These are phyloP conservation scores for Omphaloscelis lunosa DNA, from an alignment of 2,888 invertebrate species.

Conservation along the genomic window DNA sequence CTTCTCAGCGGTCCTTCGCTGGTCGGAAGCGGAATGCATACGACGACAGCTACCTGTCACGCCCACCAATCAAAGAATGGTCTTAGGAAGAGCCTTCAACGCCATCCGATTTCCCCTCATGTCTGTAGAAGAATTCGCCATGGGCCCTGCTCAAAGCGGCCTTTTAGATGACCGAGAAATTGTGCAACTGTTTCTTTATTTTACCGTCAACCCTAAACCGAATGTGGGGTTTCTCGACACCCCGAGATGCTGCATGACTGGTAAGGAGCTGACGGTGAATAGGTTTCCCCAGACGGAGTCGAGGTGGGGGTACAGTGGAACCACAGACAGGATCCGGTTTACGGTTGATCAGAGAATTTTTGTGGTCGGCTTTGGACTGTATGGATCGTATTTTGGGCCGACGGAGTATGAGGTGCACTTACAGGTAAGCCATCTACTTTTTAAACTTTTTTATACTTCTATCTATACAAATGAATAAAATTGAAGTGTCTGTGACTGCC, in stretches of 20 bases:
- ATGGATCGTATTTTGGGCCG: conserved; percentile 95
- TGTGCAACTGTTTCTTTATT: conserved; percentile 93
- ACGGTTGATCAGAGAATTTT: conserved; percentile 95
- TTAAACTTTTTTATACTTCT: no score
- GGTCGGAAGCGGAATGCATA: conserved; percentile 94
- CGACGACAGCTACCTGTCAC: conserved; percentile 92
- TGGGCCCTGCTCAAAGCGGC: conserved; percentile 94
- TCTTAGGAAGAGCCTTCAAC: conserved; percentile 93
- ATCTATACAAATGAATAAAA: no score
- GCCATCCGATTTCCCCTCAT: conserved; percentile 95
- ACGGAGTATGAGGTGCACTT: conserved; percentile 95
- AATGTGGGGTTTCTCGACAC: conserved; percentile 93
- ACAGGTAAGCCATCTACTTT: conserved; percentile 77
- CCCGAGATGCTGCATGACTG: conserved; percentile 94
- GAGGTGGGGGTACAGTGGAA: conserved; percentile 96
- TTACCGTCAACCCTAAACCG: conserved; percentile 94
- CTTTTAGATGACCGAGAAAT: conserved; percentile 94
- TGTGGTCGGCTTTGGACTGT: conserved; percentile 96
- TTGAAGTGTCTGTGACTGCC: no score
- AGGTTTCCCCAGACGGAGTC: conserved; percentile 94
- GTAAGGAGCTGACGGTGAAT: conserved; percentile 94
- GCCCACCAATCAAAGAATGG: conserved; percentile 92
- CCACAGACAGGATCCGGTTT: conserved; percentile 95
- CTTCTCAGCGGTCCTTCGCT: conserved; percentile 93
- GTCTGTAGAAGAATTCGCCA: conserved; percentile 96